Conservation (phyloP, 2,888 invertebrate genomes). For the Hesperia comma region DNA sequence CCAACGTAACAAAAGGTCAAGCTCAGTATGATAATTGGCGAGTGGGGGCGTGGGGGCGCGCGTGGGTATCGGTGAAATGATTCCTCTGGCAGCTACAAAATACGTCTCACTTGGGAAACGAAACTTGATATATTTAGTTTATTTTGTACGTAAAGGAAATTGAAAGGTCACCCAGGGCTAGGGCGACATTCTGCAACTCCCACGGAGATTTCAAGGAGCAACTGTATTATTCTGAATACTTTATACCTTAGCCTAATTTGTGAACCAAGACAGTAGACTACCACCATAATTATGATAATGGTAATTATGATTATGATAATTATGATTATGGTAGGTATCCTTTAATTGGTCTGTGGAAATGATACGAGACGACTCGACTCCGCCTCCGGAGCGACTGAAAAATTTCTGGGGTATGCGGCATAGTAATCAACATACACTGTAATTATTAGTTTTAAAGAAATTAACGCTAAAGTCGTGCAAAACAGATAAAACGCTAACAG, state of each 20-base stretch:
- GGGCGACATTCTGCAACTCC: neutral
- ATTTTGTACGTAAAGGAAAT: neutral
- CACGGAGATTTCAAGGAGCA: neutral
- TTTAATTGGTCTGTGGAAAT: no score
- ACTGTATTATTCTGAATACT: neutral
- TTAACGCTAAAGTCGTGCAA: no score
- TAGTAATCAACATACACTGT: no score
- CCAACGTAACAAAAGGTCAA: neutral
- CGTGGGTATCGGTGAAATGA: neutral
- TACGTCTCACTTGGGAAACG: neutral
- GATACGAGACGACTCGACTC: no score
- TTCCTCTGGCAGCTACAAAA: neutral
- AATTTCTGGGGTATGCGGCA: no score
- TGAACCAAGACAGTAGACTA: no score
- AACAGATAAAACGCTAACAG: no score
- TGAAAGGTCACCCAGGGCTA: neutral
- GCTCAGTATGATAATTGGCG: neutral
- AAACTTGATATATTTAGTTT: neutral
- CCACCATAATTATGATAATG: no score
- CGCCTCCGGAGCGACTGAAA: no score
- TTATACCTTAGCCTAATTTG: neutral
- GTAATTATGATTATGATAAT: no score
- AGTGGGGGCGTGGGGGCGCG: neutral
- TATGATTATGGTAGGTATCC: no score
- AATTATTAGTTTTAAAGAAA: no score